These are phyloP conservation scores for Teleogryllus oceanicus DNA, from an alignment of 2,888 invertebrate genomes.

Conservation along the genomic window DNA sequence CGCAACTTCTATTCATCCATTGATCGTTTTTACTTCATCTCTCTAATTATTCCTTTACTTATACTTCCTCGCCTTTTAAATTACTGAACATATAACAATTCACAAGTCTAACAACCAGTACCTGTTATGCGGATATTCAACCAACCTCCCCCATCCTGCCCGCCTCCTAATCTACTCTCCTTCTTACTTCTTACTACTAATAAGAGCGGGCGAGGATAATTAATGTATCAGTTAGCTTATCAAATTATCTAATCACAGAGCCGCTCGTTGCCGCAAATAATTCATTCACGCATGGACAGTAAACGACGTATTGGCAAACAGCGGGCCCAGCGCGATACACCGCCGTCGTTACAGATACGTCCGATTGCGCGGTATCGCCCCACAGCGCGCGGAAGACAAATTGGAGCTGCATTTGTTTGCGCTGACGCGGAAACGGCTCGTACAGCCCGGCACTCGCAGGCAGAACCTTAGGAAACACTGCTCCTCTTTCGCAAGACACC, in stretches of 20 bases:
- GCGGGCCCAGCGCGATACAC: neutral
- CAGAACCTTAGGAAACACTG: too few relatives aligned
- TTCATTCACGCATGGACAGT: constrained; percentile 18
- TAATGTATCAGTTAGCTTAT: constrained; percentile 18
- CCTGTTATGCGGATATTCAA: too few relatives aligned
- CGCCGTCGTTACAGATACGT: neutral
- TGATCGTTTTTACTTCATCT: too few relatives aligned
- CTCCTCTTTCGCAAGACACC: too few relatives aligned
- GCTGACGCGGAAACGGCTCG: neutral
- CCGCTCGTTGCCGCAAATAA: neutral
- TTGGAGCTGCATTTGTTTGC: neutral
- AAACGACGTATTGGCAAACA: constrained; percentile 10
- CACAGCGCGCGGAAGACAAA: neutral
- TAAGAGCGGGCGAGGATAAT: neutral
- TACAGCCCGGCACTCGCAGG: too few relatives aligned
- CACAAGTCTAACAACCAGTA: too few relatives aligned
- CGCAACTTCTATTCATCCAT: too few relatives aligned
- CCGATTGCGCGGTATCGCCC: neutral
- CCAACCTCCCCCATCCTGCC: too few relatives aligned
- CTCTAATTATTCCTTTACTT: too few relatives aligned
- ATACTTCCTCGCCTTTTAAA: too few relatives aligned
- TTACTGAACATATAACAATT: too few relatives aligned
- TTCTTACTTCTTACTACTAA: neutral
- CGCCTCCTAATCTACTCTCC: neutral
- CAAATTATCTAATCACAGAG: constrained; percentile 1